Base-by-base conservation (phyloP, 2,797 vertebrate species). In the Sparidentex hasta region DNA sequence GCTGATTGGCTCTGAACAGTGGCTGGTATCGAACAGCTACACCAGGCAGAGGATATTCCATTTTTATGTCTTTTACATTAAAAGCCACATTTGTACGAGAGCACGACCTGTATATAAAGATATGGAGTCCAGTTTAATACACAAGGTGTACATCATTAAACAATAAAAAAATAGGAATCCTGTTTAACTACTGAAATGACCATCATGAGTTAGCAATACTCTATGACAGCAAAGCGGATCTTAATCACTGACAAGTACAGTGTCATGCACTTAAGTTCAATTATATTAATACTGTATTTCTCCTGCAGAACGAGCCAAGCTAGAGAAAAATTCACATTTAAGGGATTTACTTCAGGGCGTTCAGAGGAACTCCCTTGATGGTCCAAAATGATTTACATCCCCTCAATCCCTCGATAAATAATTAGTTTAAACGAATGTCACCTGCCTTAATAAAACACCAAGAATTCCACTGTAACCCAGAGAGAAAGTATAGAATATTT, bases 1-100 rank as follows among this genome's bases (percentile, higher is more conserved):
- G 86, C 89, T 94, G 91, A 94, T 94, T 92, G 80, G 66, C 82
- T 89, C 71, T 87, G 87, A 88, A 81, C 41, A 80, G 74, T 7
- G 14, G 43, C 76, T 84, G 48, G 70, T 67, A 85, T 75, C 74
- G 68, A 88, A 84, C 65, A 80, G 83, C 75, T 83, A 69, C 18
- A 25, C 56, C 55, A 73, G n/a, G 63, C 70, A 81, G 52, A 83
- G 73, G 71, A 85, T 80, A 44, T 73, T 50, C 43, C 59, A 68
- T 81, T 82, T 74, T 65, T 68, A 66, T 55, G 27, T 71, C 11
- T 62, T 73, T 84, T 62, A 33, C 27, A 73, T 61, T 65, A 43
- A 74, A 56, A 75, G 5, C n/a, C 16, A 17, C 23, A 2, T 46
- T 7, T 48, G 20, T 47, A 50, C 38, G 43, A 69, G 3, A 78